Evolutionary conservation across 1,140 invertebrate genomes (phyloP).

Genomic region (Camponotus floridanus): DNA sequence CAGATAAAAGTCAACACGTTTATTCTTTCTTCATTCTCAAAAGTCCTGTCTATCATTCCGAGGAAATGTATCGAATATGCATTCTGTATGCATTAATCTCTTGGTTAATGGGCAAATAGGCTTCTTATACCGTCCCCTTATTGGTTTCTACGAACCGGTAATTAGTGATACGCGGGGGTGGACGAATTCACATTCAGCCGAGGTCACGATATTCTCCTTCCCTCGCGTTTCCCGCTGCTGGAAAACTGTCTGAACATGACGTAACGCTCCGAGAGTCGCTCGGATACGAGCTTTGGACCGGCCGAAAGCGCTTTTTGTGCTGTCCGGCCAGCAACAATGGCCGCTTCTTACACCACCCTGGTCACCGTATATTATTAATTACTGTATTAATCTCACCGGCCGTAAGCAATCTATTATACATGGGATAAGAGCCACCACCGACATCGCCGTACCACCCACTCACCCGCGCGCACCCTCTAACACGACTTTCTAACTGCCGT

Average conservation of each 20-base stretch:
- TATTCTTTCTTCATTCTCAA: background rate
- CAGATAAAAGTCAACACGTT: slow-evolving; percentile 34
- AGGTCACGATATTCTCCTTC: slow-evolving; percentile 70
- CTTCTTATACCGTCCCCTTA: slow-evolving; percentile 38
- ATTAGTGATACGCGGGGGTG: slow-evolving; percentile 64
- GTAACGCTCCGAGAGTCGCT: slow-evolving; percentile 83
- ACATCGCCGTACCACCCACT: slow-evolving; percentile 58
- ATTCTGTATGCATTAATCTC: slow-evolving; percentile 35
- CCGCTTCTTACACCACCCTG: slow-evolving; percentile 81
- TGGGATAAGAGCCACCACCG: slow-evolving; percentile 80
- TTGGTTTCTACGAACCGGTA: slow-evolving; percentile 60
- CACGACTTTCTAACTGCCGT: slow-evolving; percentile 58
- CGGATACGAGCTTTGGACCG: slow-evolving; percentile 67
- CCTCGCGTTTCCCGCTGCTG: slow-evolving; percentile 67
- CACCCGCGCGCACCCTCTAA: slow-evolving; percentile 23
- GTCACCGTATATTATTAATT: slow-evolving; percentile 86
- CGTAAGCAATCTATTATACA: slow-evolving; percentile 84
- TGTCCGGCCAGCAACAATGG: slow-evolving; percentile 83
- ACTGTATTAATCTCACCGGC: slow-evolving; percentile 85
- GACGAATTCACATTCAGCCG: slow-evolving; percentile 82
- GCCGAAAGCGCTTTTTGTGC: slow-evolving; percentile 79
- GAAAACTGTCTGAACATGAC: slow-evolving; percentile 85
- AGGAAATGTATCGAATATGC: slow-evolving; percentile 21
- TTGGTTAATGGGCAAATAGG: slow-evolving; percentile 29
- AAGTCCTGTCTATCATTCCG: background rate